Evolutionary conservation across 1,140 invertebrate species (phyloP), one percentile per base, ranked within the genome.

Genomic region (Calephelis nemesis): DNA sequence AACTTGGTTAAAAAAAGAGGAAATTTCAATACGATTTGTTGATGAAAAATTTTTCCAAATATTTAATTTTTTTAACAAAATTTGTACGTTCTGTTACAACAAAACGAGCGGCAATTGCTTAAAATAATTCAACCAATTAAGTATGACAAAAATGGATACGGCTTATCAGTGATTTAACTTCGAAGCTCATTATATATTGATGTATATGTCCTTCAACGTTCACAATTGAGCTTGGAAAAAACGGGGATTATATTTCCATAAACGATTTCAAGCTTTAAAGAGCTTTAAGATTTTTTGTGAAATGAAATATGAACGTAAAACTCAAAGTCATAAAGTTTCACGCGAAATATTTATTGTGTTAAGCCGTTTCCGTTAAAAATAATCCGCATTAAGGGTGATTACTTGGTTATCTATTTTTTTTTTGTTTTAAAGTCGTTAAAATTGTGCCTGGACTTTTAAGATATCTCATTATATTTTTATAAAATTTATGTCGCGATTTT

Each of bases 231-330:
- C 54, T 39, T 60, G 54, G 12, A 60, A 60, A 60, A 60, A 60
- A 60, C 54, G 39, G 54, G 54, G 54, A 60, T 60, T 60, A 60
- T 60, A 60, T 60, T n/a, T n/a, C 7, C 54, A 39, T 60, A 11
- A 60, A 60, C 11, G 54, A 60, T 60, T 60, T 39, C 54, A 60
- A 39, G 54, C 30, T 40, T 60, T 60, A 39, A 60, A 60, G 30
- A 60, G 54, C 54, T 60, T 60, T 60, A 60, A 60, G 54, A 60
- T 60, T 60, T 60, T 60, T 60, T 60, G 39, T 60, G 54, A 39
- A 60, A 60, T 60, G 30, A 40, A 60, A 60, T 39, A 40, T 60
- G 30, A 60, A 39, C 54, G 30, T 39, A 6, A 60, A 60, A 60
- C 30, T 60, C 19, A 60, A 30, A 54, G 54, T 60, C 54, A 60